Evolutionary conservation across 2,113 vertebrate species (phyloP).

Genomic region (Anarhynchus alexandrinus): DNA sequence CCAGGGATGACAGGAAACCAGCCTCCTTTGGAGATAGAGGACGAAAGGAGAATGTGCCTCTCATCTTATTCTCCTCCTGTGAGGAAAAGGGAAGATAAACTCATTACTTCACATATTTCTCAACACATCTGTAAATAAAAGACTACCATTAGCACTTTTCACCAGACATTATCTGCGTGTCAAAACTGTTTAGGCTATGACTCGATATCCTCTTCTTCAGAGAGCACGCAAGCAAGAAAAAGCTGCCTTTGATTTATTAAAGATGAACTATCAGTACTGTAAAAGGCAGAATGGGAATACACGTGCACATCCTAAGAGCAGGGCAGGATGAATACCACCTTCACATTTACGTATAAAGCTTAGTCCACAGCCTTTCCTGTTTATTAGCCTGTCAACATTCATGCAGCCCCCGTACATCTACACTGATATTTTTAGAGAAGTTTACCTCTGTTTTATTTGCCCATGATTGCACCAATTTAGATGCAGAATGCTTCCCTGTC

Average conservation of each 20-base stretch:
- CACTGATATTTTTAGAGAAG: not conserved
- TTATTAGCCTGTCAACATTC: constrained; percentile 28
- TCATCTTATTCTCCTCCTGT: not conserved
- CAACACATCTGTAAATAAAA: constrained; percentile 34
- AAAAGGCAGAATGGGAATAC: constrained; percentile 5
- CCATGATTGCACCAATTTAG: not conserved
- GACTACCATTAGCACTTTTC: not conserved
- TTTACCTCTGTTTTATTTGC: not conserved
- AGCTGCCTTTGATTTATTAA: constrained; percentile 46
- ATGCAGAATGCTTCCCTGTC: not conserved
- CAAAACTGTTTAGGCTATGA: not conserved
- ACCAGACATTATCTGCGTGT: not conserved
- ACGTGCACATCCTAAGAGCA: not conserved
- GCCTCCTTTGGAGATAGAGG: not conserved
- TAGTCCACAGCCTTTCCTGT: not conserved
- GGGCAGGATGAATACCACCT: not conserved
- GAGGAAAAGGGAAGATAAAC: not conserved
- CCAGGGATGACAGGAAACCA: not conserved
- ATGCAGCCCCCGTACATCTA: not conserved
- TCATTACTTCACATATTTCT: not conserved
- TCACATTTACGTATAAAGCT: not conserved
- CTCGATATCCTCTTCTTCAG: not conserved
- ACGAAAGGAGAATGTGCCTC: not conserved
- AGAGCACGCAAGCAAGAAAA: not conserved
- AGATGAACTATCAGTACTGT: not conserved